Evolutionary conservation across 2,888 invertebrate species (phyloP), one percentile per base, ranked within the genome.

Genomic region (Xestia sexstrigata): DNA sequence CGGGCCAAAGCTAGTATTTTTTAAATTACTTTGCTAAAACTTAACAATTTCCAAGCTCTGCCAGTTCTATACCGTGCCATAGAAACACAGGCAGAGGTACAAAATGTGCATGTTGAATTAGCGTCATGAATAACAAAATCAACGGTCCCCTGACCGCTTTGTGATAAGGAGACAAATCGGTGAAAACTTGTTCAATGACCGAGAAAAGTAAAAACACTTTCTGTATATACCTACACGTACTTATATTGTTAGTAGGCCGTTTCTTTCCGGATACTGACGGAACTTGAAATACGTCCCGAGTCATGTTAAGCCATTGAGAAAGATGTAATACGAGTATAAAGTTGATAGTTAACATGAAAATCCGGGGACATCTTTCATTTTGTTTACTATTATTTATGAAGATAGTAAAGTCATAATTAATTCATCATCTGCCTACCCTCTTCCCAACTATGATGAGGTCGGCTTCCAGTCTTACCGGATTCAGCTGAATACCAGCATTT

Each of bases 191-290:
- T 87, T 88, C 91, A 89, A 88, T 88, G 89, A 89, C 91, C 87
- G 90, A 90, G 91, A 93, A 94, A 94, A 95, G 94, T 94, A 95
- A 95, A 95, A 95, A 92, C 95, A 94, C 94, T 94, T 94, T 95
- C 94, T 92, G 91, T 85, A 76, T 71, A 83, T 82, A 72, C 68
- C 63, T 67, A 80, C 84, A 85, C 81, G 87, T 83, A 88, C 65
- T 87, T 62, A 85, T 83, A 65, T 65, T 65, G 65, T 90, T 90
- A 86, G 90, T 87, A 87, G 89, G 82, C 80, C 87, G 79, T 83
- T 79, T 83, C 77, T 85, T 79, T 85, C 89, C 89, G 88, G 88
- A 89, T 89, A 90, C 87, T 66, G 65, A 7, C 72, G 82, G 83
- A 72, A 81, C 82, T 70, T 73, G 67, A 79, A 76, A 81, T 73